Evolutionary conservation across 1,140 invertebrate species (phyloP), one percentile per base, ranked within the genome.

Genomic region (Halyomorpha halys): DNA sequence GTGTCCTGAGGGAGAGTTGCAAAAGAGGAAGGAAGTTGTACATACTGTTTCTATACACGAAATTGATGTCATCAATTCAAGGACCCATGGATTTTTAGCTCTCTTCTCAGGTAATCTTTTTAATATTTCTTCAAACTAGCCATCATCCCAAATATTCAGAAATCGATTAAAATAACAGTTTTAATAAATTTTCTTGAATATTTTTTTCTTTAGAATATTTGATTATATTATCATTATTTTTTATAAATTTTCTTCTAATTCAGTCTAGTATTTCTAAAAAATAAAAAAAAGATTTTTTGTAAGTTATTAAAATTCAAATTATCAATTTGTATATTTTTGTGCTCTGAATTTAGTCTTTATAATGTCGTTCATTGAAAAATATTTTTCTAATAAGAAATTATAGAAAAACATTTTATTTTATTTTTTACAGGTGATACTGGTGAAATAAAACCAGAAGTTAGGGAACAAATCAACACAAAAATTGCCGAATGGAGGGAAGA

Each of bases 21-120:
- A 98, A 77, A 99, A 98, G 73, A 81, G 96, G n/a, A 97, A 98
- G 74, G 95, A 98, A 80, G 95, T 72, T 19, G 93, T 98, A 0
- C 97, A 99, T 75, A 99, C 95, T 0, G 94, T 98, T 0, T 95
- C 92, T 0, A 76, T 99, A n/a, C 97, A 99, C 73, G 97, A 99
- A 75, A 91, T 99, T 62, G 97, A 99, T 76, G 96, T 98, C 0
- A 98, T 98, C 71, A 98, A 98, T 72, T 94, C 91, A 54, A 80
- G 95, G 68, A 96, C 94, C 0, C 94, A 98, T 73, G 97, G 97
- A 0, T 99, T 98, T 72, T 77, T 99, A 2, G 97, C 97, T 0
- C 76, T 99, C 0, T 99, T 99, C 75, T 97, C 95, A 23, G 94
- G 90, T 87, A 67, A 63, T 25, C 61, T 44, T 45, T 51, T 51